Evolutionary conservation across 2,888 invertebrate genomes (phyloP).

Genomic region (Fabriciana adippe): DNA sequence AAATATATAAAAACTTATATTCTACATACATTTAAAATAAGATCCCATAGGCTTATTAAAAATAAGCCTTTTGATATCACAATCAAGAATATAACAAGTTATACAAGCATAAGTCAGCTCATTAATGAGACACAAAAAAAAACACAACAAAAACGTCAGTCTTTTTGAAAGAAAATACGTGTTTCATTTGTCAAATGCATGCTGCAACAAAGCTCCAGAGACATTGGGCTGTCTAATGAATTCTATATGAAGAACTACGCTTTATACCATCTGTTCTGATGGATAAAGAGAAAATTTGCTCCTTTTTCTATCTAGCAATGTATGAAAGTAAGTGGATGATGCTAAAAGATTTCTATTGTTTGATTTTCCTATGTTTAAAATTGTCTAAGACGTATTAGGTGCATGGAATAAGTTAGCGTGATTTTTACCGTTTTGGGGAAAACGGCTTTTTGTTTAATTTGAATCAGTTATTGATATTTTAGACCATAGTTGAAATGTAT

Average conservation of each 20-base stretch:
- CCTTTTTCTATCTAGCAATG: background rate
- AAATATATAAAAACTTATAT: no score
- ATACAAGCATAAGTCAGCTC: slow-evolving; percentile 14
- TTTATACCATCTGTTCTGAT: slow-evolving; percentile 13
- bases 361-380: background rate
- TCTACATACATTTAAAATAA: no score
- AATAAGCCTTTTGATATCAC: no score
- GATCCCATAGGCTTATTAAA: no score
- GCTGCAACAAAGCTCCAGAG: slow-evolving; percentile 30
- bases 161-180: slow-evolving; percentile 28
- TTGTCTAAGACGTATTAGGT: background rate
- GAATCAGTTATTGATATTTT: no score
- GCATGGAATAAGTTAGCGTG: background rate
- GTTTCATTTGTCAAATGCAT: slow-evolving; percentile 33
- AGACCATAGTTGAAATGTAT: no score
- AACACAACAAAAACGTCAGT: slow-evolving; percentile 25
- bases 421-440: no score
- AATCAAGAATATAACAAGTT: no score
- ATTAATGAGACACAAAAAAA: slow-evolving; percentile 17
- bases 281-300: slow-evolving; percentile 8
- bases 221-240: slow-evolving; percentile 33
- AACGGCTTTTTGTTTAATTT: no score
- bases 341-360: no score
- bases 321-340: background rate
- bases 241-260: slow-evolving; percentile 33